Evolutionary conservation across 1,140 invertebrate species (phyloP), one percentile per base, ranked within the genome.

Genomic region (Drosophila tsacasi): DNA sequence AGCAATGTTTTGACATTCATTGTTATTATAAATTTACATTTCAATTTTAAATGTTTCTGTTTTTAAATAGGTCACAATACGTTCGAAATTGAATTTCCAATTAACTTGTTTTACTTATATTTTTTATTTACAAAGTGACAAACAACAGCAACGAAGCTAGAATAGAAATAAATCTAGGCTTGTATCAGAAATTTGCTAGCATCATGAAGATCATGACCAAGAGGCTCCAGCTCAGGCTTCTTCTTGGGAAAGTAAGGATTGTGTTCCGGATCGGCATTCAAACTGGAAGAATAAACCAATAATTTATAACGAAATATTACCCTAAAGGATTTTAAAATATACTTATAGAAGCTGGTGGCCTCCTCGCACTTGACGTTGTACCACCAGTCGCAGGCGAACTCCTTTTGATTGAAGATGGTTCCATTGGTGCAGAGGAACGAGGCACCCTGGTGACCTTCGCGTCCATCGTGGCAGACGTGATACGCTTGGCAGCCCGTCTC

Each of bases 311-410:
- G 69, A 61, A 72, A 79, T 63, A 80, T 61, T 76, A 61, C 15
- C 30, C 0, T 42, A 90, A 8, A 15, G 35, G 30, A 37, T 47
- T 6, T 21, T 5, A 12, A 27, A 23, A 78, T 79, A 74, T 75
- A 93, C 91, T 89, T 76, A 61, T 93, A 93, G 8, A 91, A 84
- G 37, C 78, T 80, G 5, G 94, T 94, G 25, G 96, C 96, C 80
- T 96, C 94, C 10, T 94, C 94, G 77, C 96, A 98, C 86, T 98
- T 96, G 0, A 98, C 97, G 89, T 98, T 98, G 93, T 97, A 98
- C 97, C 97, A 98, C 97, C 97, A 98, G 90, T 98, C 97, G 81
- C 97, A 98, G 27, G 96, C 95, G 78, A 98, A 97, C 84, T 97
- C 96, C 46, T 96, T 94, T 87, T 98, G 97, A 90, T 97, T 97